A percentile compares a stretch with the other conserved stretches of the same genome.
Evolutionary conservation across 1,140 invertebrate species (phyloP).

Genomic region (Battus philenor): DNA sequence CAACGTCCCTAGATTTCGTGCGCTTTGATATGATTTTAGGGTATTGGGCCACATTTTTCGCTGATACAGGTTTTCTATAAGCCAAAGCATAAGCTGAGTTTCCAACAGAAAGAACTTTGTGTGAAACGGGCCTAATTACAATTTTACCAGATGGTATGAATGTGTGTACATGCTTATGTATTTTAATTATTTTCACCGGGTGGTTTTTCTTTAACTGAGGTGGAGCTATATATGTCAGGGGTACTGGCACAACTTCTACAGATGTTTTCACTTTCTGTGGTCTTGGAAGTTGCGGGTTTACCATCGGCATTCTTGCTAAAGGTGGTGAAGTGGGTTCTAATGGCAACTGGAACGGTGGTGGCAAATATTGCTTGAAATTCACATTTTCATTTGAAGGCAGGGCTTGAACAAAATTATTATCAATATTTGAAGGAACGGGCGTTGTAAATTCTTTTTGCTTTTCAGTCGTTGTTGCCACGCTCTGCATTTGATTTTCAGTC

Average conservation of each 20-base stretch:
- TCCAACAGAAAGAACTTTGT: conserved; percentile 28
- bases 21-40: conserved; percentile 30
- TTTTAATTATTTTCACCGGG: conserved; percentile 25
- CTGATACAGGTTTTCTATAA: conserved; percentile 28
- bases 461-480: conserved; percentile 34
- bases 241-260: conserved; percentile 58
- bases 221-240: conserved; percentile 57
- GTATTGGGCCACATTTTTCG: conserved; percentile 20
- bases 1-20: conserved; percentile 35
- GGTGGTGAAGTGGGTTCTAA: conserved; percentile 15
- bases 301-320: conserved; percentile 3
- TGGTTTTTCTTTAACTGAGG: conserved; percentile 40
- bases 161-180: conserved; percentile 41
- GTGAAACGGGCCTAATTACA: conserved; percentile 43
- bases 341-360: conserved; percentile 28
- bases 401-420: conserved; percentile 53
- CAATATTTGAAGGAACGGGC: conserved; percentile 40
- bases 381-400: conserved; percentile 52
- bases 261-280: conserved; percentile 58
- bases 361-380: conserved; percentile 49
- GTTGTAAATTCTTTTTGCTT: conserved; percentile 43
- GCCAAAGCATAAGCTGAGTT: conserved; percentile 26
- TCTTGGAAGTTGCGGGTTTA: conserved; percentile 7
- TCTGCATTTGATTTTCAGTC: conserved; percentile 30
- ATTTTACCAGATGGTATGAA: conserved; percentile 52